phyloP scores from a whole-genome alignment of 2,888 invertebrate genomes.

The Xylocampa areola region DNA sequence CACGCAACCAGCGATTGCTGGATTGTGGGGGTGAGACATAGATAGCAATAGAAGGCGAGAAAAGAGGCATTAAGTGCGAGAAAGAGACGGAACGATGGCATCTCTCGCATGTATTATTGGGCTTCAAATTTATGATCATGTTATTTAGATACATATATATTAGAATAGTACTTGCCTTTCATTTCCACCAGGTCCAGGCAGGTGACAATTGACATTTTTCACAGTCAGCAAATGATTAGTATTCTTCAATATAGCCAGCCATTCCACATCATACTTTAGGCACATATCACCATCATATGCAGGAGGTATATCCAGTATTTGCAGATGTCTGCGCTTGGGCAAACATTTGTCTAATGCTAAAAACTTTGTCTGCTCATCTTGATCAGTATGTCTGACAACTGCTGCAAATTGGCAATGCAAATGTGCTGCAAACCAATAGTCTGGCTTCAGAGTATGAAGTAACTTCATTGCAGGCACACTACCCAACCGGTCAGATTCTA shows the following conservation, averaged over 20 bases:
- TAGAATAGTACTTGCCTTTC: constrained; percentile 88
- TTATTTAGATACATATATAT: background rate
- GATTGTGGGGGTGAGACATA: no score
- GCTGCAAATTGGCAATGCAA: constrained; percentile 99
- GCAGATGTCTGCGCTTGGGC: constrained; percentile 96
- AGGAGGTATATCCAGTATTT: constrained; percentile 92
- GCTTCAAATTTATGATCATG: no score
- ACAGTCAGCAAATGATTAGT: constrained; percentile 97
- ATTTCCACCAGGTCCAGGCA: constrained; percentile 94
- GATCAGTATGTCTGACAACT: constrained; percentile 92
- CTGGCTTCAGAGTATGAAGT: constrained; percentile 94
- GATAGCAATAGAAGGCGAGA: background rate
- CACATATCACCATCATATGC: constrained; percentile 87
- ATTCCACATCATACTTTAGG: constrained; percentile 96
- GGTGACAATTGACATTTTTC: constrained; percentile 91
- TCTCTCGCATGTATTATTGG: no score
- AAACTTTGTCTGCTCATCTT: constrained; percentile 92
- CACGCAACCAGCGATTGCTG: no score
- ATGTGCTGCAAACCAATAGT: constrained; percentile 99
- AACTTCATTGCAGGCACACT: constrained; percentile 96
- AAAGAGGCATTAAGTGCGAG: background rate
- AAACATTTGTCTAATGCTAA: constrained; percentile 99
- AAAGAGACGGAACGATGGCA: no score
- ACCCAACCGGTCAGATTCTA: constrained; percentile 95
- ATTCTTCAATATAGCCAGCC: constrained; percentile 95